Evolutionary conservation across 2,113 vertebrate genomes (phyloP).

Genomic region (Pseudopodoces humilis): DNA sequence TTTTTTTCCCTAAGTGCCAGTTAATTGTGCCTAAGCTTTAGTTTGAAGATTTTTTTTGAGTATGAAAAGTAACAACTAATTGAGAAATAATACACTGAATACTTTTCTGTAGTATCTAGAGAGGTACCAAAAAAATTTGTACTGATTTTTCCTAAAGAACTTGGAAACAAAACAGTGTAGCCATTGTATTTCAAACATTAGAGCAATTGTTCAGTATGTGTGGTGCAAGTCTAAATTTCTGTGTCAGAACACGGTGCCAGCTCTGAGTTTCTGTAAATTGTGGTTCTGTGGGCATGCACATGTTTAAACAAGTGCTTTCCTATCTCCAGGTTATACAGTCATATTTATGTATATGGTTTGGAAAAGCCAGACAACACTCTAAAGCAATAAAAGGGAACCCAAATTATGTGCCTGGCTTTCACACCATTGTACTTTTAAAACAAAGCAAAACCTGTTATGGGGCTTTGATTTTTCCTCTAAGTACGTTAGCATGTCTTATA

Average conservation of each 20-base stretch:
- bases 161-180: constrained; percentile 56
- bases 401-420: constrained; percentile 20
- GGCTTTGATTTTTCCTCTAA: constrained; percentile 6
- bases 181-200: constrained; percentile 62
- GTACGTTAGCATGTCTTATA: neutral
- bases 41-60: neutral
- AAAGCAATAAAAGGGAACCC: neutral
- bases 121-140: neutral
- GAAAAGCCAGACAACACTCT: constrained; percentile 9
- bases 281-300: neutral
- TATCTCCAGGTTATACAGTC: constrained; percentile 22
- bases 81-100: neutral
- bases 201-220: constrained; percentile 46
- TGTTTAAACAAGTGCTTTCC: constrained; percentile 61
- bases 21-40: neutral
- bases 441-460: neutral
- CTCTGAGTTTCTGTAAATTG: constrained; percentile 34
- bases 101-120: neutral
- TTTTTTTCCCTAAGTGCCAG: neutral
- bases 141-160: constrained; percentile 34
- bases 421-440: neutral
- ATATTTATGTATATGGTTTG: constrained; percentile 8
- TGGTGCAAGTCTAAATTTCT: constrained; percentile 42
- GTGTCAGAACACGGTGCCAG: constrained; percentile 5
- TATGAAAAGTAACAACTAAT: neutral